Evolutionary conservation across 2,888 invertebrate species (phyloP).

Genomic region (Melanostoma scalare): DNA sequence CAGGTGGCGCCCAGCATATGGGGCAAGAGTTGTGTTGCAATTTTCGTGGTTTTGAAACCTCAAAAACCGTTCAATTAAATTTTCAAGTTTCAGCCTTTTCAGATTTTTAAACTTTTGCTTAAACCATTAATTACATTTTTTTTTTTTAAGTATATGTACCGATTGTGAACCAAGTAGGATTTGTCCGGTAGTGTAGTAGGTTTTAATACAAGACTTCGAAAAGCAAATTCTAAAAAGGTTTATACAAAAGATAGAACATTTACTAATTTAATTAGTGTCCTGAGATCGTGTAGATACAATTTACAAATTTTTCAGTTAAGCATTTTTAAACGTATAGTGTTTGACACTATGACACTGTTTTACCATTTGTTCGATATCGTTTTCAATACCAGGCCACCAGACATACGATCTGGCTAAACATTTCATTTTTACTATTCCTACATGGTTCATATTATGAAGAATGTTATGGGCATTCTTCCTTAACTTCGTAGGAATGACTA

Average conservation of each 20-base stretch:
- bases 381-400: conserved; percentile 20
- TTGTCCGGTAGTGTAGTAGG: conserved; percentile 5
- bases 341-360: not conserved
- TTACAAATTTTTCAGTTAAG: conserved; percentile 1
- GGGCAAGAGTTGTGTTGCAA: not conserved
- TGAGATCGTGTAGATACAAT: too few relatives aligned
- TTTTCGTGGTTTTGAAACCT: not conserved
- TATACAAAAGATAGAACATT: conserved; percentile 3
- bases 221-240: not conserved
- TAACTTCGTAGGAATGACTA: conserved; percentile 13
- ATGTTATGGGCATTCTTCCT: not conserved
- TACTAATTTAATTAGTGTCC: too few relatives aligned
- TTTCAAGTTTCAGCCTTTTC: not conserved
- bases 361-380: not conserved
- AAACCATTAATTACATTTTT: not conserved
- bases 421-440: conserved; percentile 23
- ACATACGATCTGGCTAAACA: conserved; percentile 13
- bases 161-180: too few relatives aligned
- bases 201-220: not conserved
- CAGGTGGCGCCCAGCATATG: too few relatives aligned
- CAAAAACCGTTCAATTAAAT: not conserved
- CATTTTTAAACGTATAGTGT: not conserved
- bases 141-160: not conserved
- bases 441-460: conserved; percentile 31
- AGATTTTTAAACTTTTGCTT: not conserved